A percentile compares a stretch with the other conserved stretches of the same genome.
Evolutionary conservation across 2,113 vertebrate genomes (phyloP).

Genomic region (Dromas ardeola): DNA sequence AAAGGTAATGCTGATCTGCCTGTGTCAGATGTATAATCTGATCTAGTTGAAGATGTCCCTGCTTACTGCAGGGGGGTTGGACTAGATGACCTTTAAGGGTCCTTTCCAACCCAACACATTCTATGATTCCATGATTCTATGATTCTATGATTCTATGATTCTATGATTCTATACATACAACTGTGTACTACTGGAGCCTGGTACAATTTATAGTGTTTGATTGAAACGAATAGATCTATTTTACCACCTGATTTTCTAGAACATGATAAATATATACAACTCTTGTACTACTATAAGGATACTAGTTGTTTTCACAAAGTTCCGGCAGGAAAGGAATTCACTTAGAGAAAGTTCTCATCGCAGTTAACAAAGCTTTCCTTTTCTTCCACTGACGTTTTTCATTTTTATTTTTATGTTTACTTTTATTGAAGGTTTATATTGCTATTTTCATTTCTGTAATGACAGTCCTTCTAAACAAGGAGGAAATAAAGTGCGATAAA

Average conservation of each 20-base stretch:
- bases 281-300: not conserved
- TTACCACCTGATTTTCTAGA: not conserved
- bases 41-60: too few species aligned
- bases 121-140: too few species aligned
- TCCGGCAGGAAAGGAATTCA: not conserved
- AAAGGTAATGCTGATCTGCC: not conserved
- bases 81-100: too few species aligned
- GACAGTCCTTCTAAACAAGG: constrained; percentile 8
- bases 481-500: constrained; percentile 14
- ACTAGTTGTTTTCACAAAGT: not conserved
- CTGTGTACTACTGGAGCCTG: not conserved
- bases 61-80: too few species aligned
- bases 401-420: constrained; percentile 22
- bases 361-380: not conserved
- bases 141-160: too few species aligned
- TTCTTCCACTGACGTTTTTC: not conserved
- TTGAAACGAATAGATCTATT: not conserved
- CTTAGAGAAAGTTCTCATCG: not conserved
- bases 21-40: not conserved
- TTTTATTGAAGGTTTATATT: constrained; percentile 9
- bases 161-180: not conserved
- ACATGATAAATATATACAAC: not conserved
- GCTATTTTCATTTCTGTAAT: constrained; percentile 35
- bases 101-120: too few species aligned
- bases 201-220: not conserved